Conservation (phyloP, 2,113 vertebrate species). For the Proterorhinus semilunaris region DNA sequence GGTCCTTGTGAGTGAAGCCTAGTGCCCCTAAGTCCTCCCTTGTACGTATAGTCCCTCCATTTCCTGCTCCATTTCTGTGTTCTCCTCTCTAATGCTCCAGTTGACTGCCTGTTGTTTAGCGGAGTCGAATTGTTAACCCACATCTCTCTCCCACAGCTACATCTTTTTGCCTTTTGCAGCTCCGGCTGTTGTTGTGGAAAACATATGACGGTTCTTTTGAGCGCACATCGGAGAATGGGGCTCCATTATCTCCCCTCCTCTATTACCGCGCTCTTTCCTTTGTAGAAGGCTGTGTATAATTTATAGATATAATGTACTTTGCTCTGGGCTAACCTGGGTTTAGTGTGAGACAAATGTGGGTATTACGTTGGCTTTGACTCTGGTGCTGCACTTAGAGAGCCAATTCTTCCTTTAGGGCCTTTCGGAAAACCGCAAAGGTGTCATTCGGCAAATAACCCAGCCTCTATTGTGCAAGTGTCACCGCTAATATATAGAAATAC, state of each 20-base stretch:
- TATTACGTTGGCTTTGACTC: neutral
- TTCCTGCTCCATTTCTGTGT: neutral
- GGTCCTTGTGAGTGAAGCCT: too few relatives aligned
- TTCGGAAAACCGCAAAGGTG: neutral
- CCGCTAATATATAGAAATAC: neutral
- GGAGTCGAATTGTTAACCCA: neutral
- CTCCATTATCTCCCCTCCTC: neutral
- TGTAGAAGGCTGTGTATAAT: neutral
- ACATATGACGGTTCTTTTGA: neutral
- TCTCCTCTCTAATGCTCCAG: neutral
- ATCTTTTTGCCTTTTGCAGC: neutral
- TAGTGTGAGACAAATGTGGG: neutral
- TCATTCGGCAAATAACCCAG: neutral
- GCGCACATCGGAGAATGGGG: neutral
- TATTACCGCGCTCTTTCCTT: neutral
- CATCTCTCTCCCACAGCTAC: neutral
- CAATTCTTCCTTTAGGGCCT: neutral
- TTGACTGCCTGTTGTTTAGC: neutral
- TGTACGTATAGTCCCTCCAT: too few relatives aligned
- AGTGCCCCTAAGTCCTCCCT: too few relatives aligned
- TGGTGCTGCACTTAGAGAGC: neutral
- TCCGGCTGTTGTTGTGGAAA: neutral
- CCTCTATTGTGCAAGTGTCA: neutral
- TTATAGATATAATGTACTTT: conserved; percentile 1
- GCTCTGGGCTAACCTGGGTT: neutral